phyloP scores from a whole-genome alignment of 2,113 vertebrate genomes.

The Gasterosteus nipponicus region DNA sequence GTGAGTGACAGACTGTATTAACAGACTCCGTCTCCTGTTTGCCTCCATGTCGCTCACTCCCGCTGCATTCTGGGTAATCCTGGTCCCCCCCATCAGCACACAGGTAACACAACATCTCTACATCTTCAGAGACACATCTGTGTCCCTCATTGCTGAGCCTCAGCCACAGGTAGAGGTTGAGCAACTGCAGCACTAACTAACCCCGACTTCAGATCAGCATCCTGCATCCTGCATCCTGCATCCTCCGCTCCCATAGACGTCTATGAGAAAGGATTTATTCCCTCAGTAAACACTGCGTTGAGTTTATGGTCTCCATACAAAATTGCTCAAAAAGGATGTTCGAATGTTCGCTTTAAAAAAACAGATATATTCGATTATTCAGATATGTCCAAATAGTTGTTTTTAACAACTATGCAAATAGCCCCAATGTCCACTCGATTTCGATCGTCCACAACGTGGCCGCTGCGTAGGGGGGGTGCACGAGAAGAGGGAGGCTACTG shows the following conservation, averaged over 20 bases:
- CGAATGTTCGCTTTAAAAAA: too few species aligned
- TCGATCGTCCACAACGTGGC: slow-evolving; percentile 45
- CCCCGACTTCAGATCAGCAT: too few species aligned
- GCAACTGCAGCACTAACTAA: not conserved
- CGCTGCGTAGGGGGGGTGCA: slow-evolving; percentile 55
- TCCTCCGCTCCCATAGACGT: too few species aligned
- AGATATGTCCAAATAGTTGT: too few species aligned
- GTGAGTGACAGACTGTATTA: slow-evolving; percentile 70
- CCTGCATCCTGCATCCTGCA: too few species aligned
- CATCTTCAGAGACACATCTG: not conserved
- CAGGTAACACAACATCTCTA: slow-evolving; percentile 3
- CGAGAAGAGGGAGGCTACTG: slow-evolving; percentile 45
- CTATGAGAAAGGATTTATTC: too few species aligned
- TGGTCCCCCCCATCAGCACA: slow-evolving; percentile 1
- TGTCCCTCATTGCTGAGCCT: not conserved
- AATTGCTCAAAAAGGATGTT: too few species aligned
- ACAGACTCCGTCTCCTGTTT: slow-evolving; percentile 36
- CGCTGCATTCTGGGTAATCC: slow-evolving; percentile 1
- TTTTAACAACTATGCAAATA: too few species aligned
- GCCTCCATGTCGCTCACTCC: not conserved
- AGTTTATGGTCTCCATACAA: too few species aligned
- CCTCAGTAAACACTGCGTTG: too few species aligned
- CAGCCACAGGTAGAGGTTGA: slow-evolving; percentile 15
- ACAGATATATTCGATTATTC: too few species aligned
- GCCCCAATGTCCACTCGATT: slow-evolving; percentile 63